phyloP scores from a whole-genome alignment of 2,113 vertebrate species.

The Carassius carassius region DNA sequence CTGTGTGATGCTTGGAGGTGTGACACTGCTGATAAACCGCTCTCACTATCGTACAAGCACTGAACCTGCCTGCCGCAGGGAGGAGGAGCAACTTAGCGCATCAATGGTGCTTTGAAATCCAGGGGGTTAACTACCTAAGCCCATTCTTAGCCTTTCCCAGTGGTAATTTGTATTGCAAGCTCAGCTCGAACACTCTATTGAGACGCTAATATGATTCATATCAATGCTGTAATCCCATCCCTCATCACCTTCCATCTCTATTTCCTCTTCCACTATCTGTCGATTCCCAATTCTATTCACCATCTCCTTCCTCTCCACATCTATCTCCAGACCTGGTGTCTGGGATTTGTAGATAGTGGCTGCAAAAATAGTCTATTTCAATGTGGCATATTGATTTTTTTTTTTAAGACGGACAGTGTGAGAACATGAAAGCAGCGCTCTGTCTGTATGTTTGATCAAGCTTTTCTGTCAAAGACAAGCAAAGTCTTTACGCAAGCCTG shows the following conservation, averaged over 20 bases:
- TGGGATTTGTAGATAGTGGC: conserved; percentile 30
- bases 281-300: neutral
- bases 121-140: conserved; percentile 18
- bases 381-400: conserved; percentile 28
- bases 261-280: conserved; percentile 10
- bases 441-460: neutral
- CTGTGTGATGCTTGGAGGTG: conserved; percentile 14
- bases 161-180: conserved; percentile 4
- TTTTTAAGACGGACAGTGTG: neutral
- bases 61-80: conserved; percentile 20
- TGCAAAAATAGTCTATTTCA: conserved; percentile 16
- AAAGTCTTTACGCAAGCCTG: neutral
- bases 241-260: neutral
- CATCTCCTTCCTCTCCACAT: neutral
- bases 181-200: neutral
- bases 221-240: conserved; percentile 14
- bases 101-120: conserved; percentile 21
- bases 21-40: conserved; percentile 24
- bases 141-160: conserved; percentile 21
- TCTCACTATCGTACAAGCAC: conserved; percentile 6
- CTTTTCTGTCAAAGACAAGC: neutral
- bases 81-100: conserved; percentile 17
- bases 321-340: conserved; percentile 16
- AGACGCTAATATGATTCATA: conserved; percentile 33
- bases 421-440: neutral